These are phyloP conservation scores for Drosophila acutilabella DNA, from an alignment of 2,888 invertebrate genomes.

Conservation along the genomic window DNA sequence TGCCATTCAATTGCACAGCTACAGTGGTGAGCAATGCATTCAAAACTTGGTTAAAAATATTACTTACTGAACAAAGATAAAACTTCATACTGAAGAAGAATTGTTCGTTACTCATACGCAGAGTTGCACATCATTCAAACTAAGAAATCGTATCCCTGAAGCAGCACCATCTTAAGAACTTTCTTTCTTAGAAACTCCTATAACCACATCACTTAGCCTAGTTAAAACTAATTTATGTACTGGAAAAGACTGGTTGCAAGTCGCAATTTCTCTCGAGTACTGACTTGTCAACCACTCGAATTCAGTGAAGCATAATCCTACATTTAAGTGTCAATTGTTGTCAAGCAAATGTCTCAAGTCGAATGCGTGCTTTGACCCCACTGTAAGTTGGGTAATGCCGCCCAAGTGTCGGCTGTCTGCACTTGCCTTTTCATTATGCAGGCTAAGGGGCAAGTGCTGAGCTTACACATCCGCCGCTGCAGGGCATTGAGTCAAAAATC, in stretches of 20 bases:
- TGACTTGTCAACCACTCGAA: background rate
- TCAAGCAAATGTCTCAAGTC: background rate
- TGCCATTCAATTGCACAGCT: conserved; percentile 57
- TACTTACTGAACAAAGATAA: no score
- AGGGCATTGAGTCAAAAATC: conserved; percentile 64
- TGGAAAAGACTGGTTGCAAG: background rate
- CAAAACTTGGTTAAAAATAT: conserved; percentile 17
- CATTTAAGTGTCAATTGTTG: background rate
- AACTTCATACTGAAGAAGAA: no score
- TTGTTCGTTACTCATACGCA: conserved; percentile 3
- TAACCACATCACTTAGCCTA: background rate
- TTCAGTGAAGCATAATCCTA: no score
- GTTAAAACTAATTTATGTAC: background rate
- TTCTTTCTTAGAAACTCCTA: background rate
- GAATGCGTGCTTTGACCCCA: conserved; percentile 15
- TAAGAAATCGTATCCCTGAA: no score
- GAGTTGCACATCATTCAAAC: no score
- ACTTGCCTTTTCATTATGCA: conserved; percentile 66
- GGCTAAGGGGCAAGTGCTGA: conserved; percentile 32
- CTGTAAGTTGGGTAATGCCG: conserved; percentile 30
- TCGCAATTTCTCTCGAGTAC: background rate
- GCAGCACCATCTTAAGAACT: no score
- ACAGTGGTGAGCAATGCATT: conserved; percentile 22
- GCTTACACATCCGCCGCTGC: conserved; percentile 61
- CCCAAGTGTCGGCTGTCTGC: conserved; percentile 40